phyloP scores from a whole-genome alignment of 2,888 invertebrate genomes.

The Ichneumoninae sp. region DNA sequence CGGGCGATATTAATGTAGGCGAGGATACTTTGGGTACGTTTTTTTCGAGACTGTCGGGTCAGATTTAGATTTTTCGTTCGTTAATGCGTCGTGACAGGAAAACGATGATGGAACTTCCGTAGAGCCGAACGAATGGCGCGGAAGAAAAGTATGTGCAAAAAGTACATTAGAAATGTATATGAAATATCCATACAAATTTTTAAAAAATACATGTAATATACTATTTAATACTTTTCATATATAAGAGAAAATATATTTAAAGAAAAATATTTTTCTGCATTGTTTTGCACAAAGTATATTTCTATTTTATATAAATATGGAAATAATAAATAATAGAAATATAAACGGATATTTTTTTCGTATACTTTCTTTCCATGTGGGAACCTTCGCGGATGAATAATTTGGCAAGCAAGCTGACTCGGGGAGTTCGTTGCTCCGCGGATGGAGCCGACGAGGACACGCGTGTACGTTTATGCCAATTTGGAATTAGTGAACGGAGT shows the following conservation, averaged over 20 bases:
- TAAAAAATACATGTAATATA: no score
- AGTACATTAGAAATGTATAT: no score
- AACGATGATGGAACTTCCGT: slow-evolving; percentile 9
- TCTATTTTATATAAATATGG: no score
- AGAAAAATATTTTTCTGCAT: no score
- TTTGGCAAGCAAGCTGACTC: slow-evolving; percentile 28
- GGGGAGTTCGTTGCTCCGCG: slow-evolving; percentile 4
- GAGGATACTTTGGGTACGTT: background rate
- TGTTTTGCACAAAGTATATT: no score
- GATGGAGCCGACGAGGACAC: background rate
- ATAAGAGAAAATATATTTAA: no score
- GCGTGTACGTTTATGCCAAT: background rate
- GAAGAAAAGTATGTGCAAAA: no score
- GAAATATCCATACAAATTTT: no score
- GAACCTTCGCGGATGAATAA: slow-evolving; percentile 40
- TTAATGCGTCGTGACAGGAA: slow-evolving; percentile 3
- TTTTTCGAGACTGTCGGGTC: background rate
- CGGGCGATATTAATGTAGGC: background rate
- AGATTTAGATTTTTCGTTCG: background rate
- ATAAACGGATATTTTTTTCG: background rate
- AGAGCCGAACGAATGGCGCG: no score
- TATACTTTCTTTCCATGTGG: background rate
- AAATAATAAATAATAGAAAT: no score
- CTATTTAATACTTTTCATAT: no score
- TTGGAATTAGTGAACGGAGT: slow-evolving; percentile 37